Percentiles rank a stretch among this genome's conserved stretches.
These are phyloP conservation scores for Diaprepes abbreviatus DNA, from an alignment of 2,888 invertebrate species.

Conservation along the genomic window DNA sequence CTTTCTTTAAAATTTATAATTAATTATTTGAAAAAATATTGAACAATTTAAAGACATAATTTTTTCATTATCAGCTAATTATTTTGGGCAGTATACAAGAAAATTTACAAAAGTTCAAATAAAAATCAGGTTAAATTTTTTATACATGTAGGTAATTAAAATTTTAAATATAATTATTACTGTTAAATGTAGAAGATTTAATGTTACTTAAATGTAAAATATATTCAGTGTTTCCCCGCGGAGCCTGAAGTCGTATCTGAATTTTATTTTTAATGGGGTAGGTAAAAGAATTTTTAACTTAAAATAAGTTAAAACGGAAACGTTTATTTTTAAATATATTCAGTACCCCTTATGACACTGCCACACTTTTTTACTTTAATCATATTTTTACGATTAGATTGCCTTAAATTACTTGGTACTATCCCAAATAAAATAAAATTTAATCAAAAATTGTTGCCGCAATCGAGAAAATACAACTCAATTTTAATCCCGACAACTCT, in stretches of 20 bases:
- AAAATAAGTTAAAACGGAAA: background rate
- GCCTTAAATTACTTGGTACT: background rate
- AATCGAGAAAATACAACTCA: background rate
- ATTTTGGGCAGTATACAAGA: too few species aligned
- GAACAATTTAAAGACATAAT: too few species aligned
- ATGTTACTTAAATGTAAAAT: conserved; percentile 39
- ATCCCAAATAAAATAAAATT: conserved; percentile 6
- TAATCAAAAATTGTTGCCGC: background rate
- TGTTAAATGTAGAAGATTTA: conserved; percentile 35
- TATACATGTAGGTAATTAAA: conserved; percentile 27
- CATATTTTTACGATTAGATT: background rate
- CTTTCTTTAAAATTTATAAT: too few species aligned
- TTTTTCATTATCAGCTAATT: too few species aligned
- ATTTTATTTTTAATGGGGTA: conserved; percentile 13
- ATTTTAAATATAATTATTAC: conserved; percentile 30
- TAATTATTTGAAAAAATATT: too few species aligned
- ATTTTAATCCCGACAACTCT: too few species aligned
- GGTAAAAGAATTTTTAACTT: background rate
- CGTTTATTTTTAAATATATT: background rate
- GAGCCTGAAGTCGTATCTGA: background rate
- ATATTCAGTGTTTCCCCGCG: background rate
- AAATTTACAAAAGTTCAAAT: conserved; percentile 45
- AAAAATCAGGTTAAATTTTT: conserved; percentile 42
- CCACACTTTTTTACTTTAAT: background rate
- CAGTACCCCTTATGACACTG: background rate